Conservation (phyloP, 2,797 vertebrate genomes). For the Anolis apletophallus region DNA sequence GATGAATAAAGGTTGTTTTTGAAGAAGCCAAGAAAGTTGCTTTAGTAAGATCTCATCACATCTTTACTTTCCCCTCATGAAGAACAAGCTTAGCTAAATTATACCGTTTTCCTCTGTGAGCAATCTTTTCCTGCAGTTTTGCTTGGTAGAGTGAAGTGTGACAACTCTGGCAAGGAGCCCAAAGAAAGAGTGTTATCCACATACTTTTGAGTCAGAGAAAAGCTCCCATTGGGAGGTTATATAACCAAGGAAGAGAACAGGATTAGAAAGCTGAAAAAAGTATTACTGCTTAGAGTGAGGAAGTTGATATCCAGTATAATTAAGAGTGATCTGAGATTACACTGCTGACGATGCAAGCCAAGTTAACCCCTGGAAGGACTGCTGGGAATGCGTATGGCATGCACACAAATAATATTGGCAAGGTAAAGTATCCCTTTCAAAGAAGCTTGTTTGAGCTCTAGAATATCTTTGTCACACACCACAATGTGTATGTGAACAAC, state of each 20-base stretch:
- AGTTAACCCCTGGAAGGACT: constrained; percentile 4
- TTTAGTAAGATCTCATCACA: neutral
- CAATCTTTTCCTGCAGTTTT: constrained; percentile 1
- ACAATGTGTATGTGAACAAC: neutral
- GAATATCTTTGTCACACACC: neutral
- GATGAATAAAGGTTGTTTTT: neutral
- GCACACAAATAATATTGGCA: neutral
- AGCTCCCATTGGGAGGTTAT: constrained; percentile 28
- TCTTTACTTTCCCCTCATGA: neutral
- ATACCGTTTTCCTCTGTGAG: neutral
- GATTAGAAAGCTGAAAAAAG: constrained; percentile 30
- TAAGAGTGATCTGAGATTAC: constrained; percentile 39
- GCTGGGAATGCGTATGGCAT: neutral
- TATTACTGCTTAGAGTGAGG: constrained; percentile 23
- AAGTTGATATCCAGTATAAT: constrained; percentile 26
- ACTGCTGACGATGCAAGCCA: constrained; percentile 4
- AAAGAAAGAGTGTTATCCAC: constrained; percentile 1
- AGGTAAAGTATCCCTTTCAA: neutral
- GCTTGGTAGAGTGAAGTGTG: neutral
- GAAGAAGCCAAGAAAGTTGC: neutral
- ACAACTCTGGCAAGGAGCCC: neutral
- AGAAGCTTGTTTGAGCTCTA: neutral
- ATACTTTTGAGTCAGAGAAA: constrained; percentile 20
- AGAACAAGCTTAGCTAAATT: neutral
- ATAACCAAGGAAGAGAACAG: constrained; percentile 13